phyloP scores from a whole-genome alignment of 35 echinoderm and acorn worm species.

The Acanthaster planci region DNA sequence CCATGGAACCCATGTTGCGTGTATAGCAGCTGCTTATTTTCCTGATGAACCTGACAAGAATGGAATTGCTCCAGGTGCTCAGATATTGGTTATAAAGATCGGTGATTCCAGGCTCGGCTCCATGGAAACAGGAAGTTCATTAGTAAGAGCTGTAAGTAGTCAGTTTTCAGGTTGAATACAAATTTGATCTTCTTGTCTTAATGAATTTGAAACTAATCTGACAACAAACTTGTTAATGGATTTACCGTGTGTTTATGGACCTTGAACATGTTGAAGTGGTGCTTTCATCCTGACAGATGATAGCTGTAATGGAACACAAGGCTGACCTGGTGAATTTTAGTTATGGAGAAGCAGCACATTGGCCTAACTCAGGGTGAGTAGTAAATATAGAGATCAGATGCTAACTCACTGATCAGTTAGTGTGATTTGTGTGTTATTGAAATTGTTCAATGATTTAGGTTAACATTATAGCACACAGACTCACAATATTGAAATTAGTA shows the following conservation, averaged over 20 bases:
- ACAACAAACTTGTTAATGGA: neutral
- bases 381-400: neutral
- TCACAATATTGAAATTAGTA: too few relatives aligned
- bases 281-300: constrained; percentile 64
- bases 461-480: too few relatives aligned
- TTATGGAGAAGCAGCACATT: constrained; percentile 90
- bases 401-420: too few relatives aligned
- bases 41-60: constrained; percentile 90
- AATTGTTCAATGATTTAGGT: too few relatives aligned
- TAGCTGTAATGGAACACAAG: constrained; percentile 88
- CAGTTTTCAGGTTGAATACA: too few relatives aligned
- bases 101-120: constrained; percentile 94
- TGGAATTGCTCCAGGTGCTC: constrained; percentile 92
- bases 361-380: constrained; percentile 92
- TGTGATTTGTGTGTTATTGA: too few relatives aligned
- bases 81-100: constrained; percentile 92
- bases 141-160: constrained; percentile 93
- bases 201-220: neutral
- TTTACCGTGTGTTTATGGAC: neutral
- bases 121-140: constrained; percentile 97
- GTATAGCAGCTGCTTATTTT: constrained; percentile 93
- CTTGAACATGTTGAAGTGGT: neutral
- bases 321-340: constrained; percentile 95
- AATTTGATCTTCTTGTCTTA: too few relatives aligned
- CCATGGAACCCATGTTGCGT: constrained; percentile 95